Conservation (phyloP, 1,140 invertebrate genomes). For the Drosophila melanogaster region DNA sequence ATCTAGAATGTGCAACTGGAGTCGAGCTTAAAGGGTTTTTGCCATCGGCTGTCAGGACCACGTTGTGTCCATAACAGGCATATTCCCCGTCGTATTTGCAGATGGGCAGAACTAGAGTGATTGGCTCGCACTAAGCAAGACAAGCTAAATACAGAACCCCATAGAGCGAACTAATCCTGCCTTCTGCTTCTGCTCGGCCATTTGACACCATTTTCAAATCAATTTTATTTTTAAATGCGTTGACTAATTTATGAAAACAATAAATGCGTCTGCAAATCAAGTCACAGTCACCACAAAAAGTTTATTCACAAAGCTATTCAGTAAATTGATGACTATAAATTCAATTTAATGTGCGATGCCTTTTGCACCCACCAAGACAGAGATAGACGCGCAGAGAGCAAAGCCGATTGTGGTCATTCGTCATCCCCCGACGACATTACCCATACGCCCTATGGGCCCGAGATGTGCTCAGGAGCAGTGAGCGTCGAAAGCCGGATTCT, state of each 20-base stretch:
- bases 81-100: not conserved
- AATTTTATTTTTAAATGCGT: constrained; percentile 80
- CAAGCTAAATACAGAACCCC: constrained; percentile 72
- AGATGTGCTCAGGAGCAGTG: constrained; percentile 39
- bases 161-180: constrained; percentile 41
- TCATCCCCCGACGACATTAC: constrained; percentile 15
- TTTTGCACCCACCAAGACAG: constrained; percentile 39
- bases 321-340: constrained; percentile 82
- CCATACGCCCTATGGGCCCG: not conserved
- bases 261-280: constrained; percentile 76
- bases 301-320: constrained; percentile 79
- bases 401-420: constrained; percentile 31
- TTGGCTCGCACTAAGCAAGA: constrained; percentile 7
- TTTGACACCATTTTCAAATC: constrained; percentile 71
- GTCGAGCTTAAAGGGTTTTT: constrained; percentile 38
- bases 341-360: constrained; percentile 82
- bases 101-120: too few species aligned
- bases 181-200: not conserved
- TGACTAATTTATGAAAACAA: constrained; percentile 82
- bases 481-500: constrained; percentile 51
- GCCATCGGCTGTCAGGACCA: constrained; percentile 6
- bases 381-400: constrained; percentile 5
- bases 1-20: constrained; percentile 44
- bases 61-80: not conserved
- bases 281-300: constrained; percentile 65